These are phyloP conservation scores for Heliconius charithonia DNA, from an alignment of 2,888 invertebrate genomes.

Conservation along the genomic window DNA sequence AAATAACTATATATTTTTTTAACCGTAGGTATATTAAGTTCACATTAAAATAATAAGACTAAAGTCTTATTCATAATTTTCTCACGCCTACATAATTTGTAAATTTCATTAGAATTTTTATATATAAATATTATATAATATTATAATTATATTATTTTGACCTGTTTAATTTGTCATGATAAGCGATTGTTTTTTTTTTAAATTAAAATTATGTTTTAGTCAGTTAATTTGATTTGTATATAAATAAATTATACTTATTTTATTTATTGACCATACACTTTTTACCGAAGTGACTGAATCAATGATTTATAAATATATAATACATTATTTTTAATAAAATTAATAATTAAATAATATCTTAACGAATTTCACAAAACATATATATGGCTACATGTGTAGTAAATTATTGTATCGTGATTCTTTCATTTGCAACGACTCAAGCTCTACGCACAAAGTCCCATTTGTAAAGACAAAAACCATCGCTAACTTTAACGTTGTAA, in stretches of 20 bases:
- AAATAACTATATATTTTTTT: conserved; percentile 11
- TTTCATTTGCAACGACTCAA: conserved; percentile 20
- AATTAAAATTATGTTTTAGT: conserved; percentile 39
- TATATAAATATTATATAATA: too few relatives aligned
- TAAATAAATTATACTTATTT: conserved; percentile 34
- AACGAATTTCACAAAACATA: conserved; percentile 23
- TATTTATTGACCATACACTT: conserved; percentile 54
- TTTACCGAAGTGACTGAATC: conserved; percentile 65
- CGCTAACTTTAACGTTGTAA: neutral
- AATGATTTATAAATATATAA: conserved; percentile 58
- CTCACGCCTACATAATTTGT: conserved; percentile 45
- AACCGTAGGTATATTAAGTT: conserved; percentile 21
- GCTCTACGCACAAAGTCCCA: conserved; percentile 52
- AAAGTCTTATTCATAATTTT: conserved; percentile 28
- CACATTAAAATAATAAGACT: conserved; percentile 21
- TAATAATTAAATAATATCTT: conserved; percentile 19
- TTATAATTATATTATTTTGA: conserved; percentile 25
- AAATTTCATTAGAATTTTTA: conserved; percentile 36
- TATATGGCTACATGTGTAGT: conserved; percentile 1
- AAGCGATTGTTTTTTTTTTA: conserved; percentile 33
- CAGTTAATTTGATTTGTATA: conserved; percentile 39
- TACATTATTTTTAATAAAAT: conserved; percentile 53
- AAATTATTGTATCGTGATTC: neutral
- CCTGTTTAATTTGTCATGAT: conserved; percentile 46
- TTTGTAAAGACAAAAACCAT: neutral